A percentile compares a stretch with the other conserved stretches of the same genome.
Evolutionary conservation across 2,797 vertebrate genomes (phyloP).

Genomic region (Amblyopsis hoosieri): DNA sequence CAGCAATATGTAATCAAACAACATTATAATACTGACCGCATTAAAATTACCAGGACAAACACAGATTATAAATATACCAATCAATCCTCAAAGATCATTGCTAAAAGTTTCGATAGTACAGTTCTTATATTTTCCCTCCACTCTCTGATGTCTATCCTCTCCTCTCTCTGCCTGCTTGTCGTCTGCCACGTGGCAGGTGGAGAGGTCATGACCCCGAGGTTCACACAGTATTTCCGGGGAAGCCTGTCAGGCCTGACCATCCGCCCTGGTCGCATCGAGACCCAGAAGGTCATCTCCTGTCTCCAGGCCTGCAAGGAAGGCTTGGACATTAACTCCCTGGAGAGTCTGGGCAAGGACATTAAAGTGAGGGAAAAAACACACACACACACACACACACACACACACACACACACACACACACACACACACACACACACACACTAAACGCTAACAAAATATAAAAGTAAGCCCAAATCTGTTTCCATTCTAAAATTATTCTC

Average conservation of each 20-base stretch:
- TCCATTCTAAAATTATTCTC: no score
- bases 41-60: no score
- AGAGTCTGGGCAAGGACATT: constrained; percentile 91
- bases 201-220: constrained; percentile 90
- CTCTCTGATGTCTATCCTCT: no score
- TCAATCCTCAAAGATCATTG: no score
- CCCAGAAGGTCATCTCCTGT: constrained; percentile 96
- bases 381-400: constrained; percentile 3
- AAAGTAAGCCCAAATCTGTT: no score
- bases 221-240: constrained; percentile 94
- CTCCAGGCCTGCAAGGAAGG: constrained; percentile 98
- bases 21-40: no score
- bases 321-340: constrained; percentile 94
- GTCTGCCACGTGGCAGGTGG: constrained; percentile 77
- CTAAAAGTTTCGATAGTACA: no score
- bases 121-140: no score
- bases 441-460: no score
- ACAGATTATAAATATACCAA: no score
- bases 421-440: neutral
- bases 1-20: no score
- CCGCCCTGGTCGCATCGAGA: constrained; percentile 92
- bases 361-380: constrained; percentile 79
- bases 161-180: constrained; percentile 2
- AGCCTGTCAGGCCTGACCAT: constrained; percentile 95
- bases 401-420: constrained; percentile 2